Base-by-base conservation (phyloP, 2,888 invertebrate species). In the Isoperla grammatica region DNA sequence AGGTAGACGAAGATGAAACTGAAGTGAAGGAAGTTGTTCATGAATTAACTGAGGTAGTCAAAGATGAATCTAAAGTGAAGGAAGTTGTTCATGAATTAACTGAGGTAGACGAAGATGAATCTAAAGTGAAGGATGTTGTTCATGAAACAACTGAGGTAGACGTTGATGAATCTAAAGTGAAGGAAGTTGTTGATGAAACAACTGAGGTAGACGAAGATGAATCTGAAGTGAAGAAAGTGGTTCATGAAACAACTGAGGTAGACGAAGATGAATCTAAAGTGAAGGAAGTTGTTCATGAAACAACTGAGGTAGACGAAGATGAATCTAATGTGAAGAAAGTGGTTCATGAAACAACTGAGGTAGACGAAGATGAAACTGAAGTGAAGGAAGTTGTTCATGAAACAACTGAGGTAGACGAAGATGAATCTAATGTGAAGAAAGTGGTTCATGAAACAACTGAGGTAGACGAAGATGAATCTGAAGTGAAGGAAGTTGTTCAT, bases 331-430 rank as follows among this genome's bases (percentile, higher is more conserved):
- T 29, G 29, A 20, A 35, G 15, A 37, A n/a, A n/a, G n/a, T n/a
- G n/a, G n/a, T n/a, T n/a, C n/a, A 13, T 39, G 55, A 20, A 13
- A 2, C n/a, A 20, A 17, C 17, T 6, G 55, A 20, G 19, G n/a
- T 29, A 12, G 53, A 23, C 0, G 15, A 35, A 22, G 23, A n/a
- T 9, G 60, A 56, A 22, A 59, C 12, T 39, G n/a, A 63, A 61
- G 15, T 22, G 45, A 19, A 35, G 15, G 17, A 13, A 19, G 4
- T 13, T n/a, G 29, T 5, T 23, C 8, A 22, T 5, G 29, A 49
- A 56, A 1, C 37, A 15, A n/a, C 23, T 8, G 37, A 48, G 1
- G 42, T 12, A 2, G 15, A 45, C 4, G 49, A 22, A 12, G 49
- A 22, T 12, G 45, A 49, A 11, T 9, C 40, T 6, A 12, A 2